phyloP scores from a whole-genome alignment of 2,888 invertebrate species.

The Ornithoptera priamus region DNA sequence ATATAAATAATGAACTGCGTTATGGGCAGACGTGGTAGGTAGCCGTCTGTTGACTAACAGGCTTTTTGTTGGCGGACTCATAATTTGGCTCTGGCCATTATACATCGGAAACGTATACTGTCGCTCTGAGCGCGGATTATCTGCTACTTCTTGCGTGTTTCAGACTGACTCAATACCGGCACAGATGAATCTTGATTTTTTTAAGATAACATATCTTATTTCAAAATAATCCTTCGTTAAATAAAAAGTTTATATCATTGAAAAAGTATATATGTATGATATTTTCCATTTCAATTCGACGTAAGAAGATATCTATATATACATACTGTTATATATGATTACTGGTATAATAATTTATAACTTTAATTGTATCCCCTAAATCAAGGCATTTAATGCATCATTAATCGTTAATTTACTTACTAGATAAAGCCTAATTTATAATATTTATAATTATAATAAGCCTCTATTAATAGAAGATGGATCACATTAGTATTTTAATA shows the following conservation, averaged over 20 bases:
- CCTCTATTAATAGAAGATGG: no score
- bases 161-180: constrained; percentile 27
- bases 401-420: no score
- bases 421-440: no score
- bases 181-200: constrained; percentile 27
- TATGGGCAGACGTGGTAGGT: constrained; percentile 70
- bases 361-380: no score
- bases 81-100: constrained; percentile 47
- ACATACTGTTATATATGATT: no score
- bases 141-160: constrained; percentile 30
- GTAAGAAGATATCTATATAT: no score
- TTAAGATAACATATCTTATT: constrained; percentile 21
- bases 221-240: constrained; percentile 11
- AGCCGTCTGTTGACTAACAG: constrained; percentile 75
- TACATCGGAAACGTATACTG: constrained; percentile 26
- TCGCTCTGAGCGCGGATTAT: constrained; percentile 34
- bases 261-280: no score
- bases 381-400: no score
- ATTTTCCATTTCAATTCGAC: no score
- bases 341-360: no score
- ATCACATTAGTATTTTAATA: no score
- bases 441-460: no score
- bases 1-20: constrained; percentile 80
- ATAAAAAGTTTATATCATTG: neutral
- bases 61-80: constrained; percentile 63